Conservation (phyloP, 2,888 invertebrate genomes). For the Platerodrilus igneus region DNA sequence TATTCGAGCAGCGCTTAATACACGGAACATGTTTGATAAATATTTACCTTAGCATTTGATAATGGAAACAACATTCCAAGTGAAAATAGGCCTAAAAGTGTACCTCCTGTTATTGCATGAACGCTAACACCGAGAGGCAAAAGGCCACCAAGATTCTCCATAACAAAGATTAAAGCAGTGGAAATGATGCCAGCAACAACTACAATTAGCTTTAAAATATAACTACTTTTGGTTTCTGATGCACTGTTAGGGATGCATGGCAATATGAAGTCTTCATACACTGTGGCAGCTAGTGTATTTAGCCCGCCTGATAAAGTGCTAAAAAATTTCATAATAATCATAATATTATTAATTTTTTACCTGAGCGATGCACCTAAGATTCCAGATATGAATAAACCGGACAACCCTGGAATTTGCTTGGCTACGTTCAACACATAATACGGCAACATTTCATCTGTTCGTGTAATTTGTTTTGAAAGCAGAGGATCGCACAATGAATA, state of each 20-base stretch:
- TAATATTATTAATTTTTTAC: conserved; percentile 37
- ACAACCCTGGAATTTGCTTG: conserved; percentile 62
- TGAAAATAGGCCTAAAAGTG: conserved; percentile 60
- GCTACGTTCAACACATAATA: conserved; percentile 68
- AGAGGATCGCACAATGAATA: conserved; percentile 64
- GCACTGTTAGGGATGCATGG: conserved; percentile 51
- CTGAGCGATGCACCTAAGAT: conserved; percentile 69
- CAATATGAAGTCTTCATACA: conserved; percentile 62
- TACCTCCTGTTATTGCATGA: conserved; percentile 60
- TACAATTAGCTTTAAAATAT: conserved; percentile 54
- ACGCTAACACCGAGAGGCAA: conserved; percentile 60
- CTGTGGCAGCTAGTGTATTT: conserved; percentile 59
- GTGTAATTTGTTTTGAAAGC: conserved; percentile 53
- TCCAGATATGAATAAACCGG: conserved; percentile 71
- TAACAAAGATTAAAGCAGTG: conserved; percentile 65
- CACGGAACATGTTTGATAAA: no score
- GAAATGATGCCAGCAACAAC: conserved; percentile 60
- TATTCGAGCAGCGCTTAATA: no score
- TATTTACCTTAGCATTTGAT: conserved; percentile 54
- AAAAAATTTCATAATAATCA: conserved; percentile 31
- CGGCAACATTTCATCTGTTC: conserved; percentile 58
- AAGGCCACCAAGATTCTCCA: conserved; percentile 61
- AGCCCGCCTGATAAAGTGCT: conserved; percentile 62
- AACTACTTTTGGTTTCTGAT: conserved; percentile 53
- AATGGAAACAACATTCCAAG: conserved; percentile 63